A percentile compares a stretch with the other conserved stretches of the same genome.
phyloP scores from a whole-genome alignment of 2,113 vertebrate species.

The Coreoperca whiteheadi region DNA sequence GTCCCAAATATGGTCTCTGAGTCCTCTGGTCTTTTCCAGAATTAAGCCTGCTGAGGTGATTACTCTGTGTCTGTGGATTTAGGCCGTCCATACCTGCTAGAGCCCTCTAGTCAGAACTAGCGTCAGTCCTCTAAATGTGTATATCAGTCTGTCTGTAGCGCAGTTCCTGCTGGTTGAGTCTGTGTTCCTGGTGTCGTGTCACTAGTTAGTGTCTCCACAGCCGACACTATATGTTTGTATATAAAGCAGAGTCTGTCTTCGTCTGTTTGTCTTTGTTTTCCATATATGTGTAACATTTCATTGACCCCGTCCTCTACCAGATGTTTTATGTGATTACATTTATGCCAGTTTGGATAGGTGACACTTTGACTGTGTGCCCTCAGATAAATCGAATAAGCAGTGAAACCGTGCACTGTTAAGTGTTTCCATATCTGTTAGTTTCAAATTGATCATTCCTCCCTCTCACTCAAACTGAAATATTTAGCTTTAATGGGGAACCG shows the following conservation, averaged over 20 bases:
- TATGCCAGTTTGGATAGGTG: neutral
- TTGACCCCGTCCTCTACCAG: neutral
- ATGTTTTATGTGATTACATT: neutral
- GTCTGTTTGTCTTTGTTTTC: slow-evolving; percentile 40
- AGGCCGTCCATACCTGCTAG: slow-evolving; percentile 39
- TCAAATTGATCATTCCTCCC: neutral
- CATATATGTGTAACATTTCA: slow-evolving; percentile 38
- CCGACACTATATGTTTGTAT: slow-evolving; percentile 19
- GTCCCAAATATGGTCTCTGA: slow-evolving; percentile 81
- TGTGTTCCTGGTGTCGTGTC: neutral
- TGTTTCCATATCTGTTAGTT: neutral
- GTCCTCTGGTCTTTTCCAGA: slow-evolving; percentile 86
- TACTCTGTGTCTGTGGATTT: slow-evolving; percentile 69
- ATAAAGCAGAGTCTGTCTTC: slow-evolving; percentile 19
- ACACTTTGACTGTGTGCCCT: neutral
- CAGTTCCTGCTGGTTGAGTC: slow-evolving; percentile 1
- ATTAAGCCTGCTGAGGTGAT: slow-evolving; percentile 79
- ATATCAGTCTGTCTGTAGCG: slow-evolving; percentile 48
- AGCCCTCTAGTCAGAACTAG: slow-evolving; percentile 37
- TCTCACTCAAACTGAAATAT: neutral
- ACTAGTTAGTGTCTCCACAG: slow-evolving; percentile 19
- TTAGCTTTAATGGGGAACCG: neutral
- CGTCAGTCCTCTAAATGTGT: slow-evolving; percentile 3
- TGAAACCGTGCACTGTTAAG: neutral
- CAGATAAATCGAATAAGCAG: neutral